Evolutionary conservation across 2,113 vertebrate species (phyloP).

Genomic region (Peromyscus californicus): DNA sequence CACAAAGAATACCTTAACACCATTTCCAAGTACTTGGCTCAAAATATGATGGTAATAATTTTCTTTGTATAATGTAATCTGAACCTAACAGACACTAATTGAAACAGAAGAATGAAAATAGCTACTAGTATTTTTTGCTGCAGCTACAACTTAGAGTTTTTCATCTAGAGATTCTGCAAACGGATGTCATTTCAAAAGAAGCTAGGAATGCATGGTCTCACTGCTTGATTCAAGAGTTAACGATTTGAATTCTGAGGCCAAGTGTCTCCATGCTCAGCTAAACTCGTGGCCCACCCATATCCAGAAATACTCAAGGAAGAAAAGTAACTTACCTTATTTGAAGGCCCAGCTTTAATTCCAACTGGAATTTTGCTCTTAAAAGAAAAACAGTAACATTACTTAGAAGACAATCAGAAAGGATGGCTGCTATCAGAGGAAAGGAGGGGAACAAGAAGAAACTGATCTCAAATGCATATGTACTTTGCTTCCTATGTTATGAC

Average conservation of each 20-base stretch:
- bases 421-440: no score
- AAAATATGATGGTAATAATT: constrained; percentile 19
- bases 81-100: not conserved
- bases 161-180: constrained; percentile 43
- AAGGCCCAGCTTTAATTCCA: constrained; percentile 97
- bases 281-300: no score
- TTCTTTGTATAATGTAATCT: not conserved
- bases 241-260: not conserved
- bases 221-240: not conserved
- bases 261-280: not conserved
- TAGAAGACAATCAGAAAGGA: not conserved
- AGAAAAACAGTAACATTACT: constrained; percentile 38
- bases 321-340: constrained; percentile 94
- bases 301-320: constrained; percentile 53
- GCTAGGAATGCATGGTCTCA: not conserved
- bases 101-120: constrained; percentile 22
- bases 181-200: constrained; percentile 33
- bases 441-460: not conserved
- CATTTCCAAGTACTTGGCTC: constrained; percentile 33
- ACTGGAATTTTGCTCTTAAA: constrained; percentile 96
- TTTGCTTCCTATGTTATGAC: not conserved
- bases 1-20: not conserved
- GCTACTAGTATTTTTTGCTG: not conserved
- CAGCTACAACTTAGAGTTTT: not conserved
- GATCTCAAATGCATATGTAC: not conserved